Evolutionary conservation across 2,888 invertebrate genomes (phyloP), one percentile per base, ranked within the genome.

Genomic region (Actias luna): DNA sequence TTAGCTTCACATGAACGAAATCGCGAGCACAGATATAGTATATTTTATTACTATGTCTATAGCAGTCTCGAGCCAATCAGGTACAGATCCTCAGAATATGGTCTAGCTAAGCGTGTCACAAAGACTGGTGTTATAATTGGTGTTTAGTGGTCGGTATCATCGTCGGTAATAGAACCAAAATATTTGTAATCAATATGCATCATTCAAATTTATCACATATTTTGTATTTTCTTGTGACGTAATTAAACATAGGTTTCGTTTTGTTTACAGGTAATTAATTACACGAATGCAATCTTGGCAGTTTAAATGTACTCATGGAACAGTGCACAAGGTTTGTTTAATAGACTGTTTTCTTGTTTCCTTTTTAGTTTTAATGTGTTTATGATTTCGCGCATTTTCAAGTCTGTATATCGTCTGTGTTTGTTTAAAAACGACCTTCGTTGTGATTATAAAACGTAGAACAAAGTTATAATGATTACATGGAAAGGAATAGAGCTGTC

Each of bases 221-320:
- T 2, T 5, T 39, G n/a, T 39, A n/a, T 18, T 42, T 42, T 18
- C 46, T 22, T 50, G 25, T 50, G 25, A 50, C 22, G 10, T 50
- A 42, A 25, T 50, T 10, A 8, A 10, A 12, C 0, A 50, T 50
- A 25, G 25, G 12, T 50, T 50, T 42, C 4, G 22, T 50, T 50
- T 25, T 50, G 14, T 50, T 46, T 50, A 25, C 46, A 50, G 46
- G 46, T 50, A 50, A 50, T 25, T 50, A 50, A 50, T 25, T 50
- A 50, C 10, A 50, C 46, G 46, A 50, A 25, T 50, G 16, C 46
- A 50, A 8, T 50, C 25, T 50, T 50, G 46, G 46, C 46, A 12
- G 22, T 22, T 50, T 12, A 12, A 22, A 50, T 22, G 12, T 22
- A 22, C 25, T 50, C 46, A 12, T 50, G 25, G 1, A 50, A 50